Conservation (phyloP, 2,888 invertebrate genomes). For the Drosophila dives region DNA sequence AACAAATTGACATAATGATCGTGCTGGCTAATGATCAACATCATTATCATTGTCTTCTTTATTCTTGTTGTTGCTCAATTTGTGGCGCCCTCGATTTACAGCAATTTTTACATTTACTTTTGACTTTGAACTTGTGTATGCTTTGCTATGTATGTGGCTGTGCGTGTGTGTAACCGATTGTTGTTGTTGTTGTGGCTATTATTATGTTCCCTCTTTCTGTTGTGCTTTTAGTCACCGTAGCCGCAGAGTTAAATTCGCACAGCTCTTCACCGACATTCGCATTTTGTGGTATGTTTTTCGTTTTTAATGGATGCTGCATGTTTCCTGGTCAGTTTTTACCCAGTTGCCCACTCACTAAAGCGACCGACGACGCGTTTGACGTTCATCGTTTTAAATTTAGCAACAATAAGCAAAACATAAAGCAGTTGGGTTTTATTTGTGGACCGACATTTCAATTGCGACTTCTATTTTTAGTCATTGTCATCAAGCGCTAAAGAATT, state of each 20-base stretch:
- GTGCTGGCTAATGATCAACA: constrained; percentile 39
- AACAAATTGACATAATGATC: constrained; percentile 73
- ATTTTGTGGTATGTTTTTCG: not conserved
- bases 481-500: constrained; percentile 63
- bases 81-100: constrained; percentile 54
- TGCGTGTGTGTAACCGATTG: constrained; percentile 3
- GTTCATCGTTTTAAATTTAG: constrained; percentile 73
- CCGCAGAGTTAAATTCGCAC: constrained; percentile 19
- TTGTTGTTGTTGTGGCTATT: constrained; percentile 20
- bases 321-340: constrained; percentile 50
- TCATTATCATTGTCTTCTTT: constrained; percentile 21
- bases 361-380: constrained; percentile 23
- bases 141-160: not conserved
- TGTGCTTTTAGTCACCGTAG: constrained; percentile 25
- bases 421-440: constrained; percentile 57
- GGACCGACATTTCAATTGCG: constrained; percentile 79
- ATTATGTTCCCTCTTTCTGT: constrained; percentile 13
- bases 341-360: constrained; percentile 54
- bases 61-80: constrained; percentile 39
- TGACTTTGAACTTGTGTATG: constrained; percentile 63
- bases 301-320: constrained; percentile 30
- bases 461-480: constrained; percentile 77
- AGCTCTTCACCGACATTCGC: constrained; percentile 33
- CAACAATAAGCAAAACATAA: constrained; percentile 50
- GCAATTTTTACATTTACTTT: constrained; percentile 40